These are phyloP conservation scores for Heliconius himera DNA, from an alignment of 1,140 invertebrate genomes.

Conservation along the genomic window DNA sequence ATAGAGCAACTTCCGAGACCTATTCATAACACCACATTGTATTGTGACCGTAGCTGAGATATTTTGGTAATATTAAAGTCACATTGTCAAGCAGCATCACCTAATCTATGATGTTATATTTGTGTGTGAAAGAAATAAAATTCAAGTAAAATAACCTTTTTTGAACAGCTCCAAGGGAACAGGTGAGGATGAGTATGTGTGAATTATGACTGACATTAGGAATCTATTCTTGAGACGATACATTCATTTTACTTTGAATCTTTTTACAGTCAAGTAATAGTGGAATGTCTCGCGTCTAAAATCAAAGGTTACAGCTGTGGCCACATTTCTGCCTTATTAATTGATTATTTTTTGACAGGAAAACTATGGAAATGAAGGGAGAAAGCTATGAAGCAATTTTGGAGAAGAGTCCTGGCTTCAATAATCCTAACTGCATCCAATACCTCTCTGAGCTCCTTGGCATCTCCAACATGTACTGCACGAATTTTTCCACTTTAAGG, in stretches of 20 bases:
- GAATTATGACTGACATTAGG: conserved; percentile 71
- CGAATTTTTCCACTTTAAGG: conserved; percentile 89
- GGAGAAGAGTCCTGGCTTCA: conserved; percentile 92
- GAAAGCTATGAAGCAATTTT: conserved; percentile 92
- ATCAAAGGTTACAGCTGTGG: conserved; percentile 48
- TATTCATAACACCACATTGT: conserved; percentile 60
- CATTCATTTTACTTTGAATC: conserved; percentile 49
- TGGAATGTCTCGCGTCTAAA: conserved; percentile 52
- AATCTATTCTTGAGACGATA: conserved; percentile 61
- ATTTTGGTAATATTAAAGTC: conserved; percentile 76
- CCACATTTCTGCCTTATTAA: conserved; percentile 38
- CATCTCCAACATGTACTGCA: conserved; percentile 86
- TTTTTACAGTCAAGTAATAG: conserved; percentile 52
- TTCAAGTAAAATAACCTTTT: conserved; percentile 78
- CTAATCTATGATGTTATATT: conserved; percentile 77
- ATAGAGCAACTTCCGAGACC: conserved; percentile 64
- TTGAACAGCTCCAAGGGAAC: conserved; percentile 79
- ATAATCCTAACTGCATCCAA: conserved; percentile 94
- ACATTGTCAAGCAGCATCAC: conserved; percentile 73
- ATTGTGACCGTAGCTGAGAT: conserved; percentile 72
- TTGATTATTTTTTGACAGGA: conserved; percentile 82
- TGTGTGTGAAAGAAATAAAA: conserved; percentile 78
- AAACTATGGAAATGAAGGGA: conserved; percentile 89
- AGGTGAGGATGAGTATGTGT: conserved; percentile 79
- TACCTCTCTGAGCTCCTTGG: conserved; percentile 88